Base-by-base conservation (phyloP, 2,797 vertebrate species). In the Macrochelys suwanniensis region DNA sequence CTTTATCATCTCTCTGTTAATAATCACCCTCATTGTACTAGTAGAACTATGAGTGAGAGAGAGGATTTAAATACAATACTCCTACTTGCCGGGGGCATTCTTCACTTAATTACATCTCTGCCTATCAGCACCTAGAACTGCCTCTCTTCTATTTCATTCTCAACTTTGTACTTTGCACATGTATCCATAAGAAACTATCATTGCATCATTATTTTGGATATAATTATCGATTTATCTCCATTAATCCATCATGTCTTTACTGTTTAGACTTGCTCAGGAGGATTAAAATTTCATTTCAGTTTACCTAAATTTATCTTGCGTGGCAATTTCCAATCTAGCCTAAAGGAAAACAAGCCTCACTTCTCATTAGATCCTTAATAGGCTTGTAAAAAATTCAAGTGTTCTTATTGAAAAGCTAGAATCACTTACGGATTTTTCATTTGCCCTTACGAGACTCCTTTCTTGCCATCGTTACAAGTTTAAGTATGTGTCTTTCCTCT, bases 71-170 rank as follows among this genome's bases (percentile, higher is more conserved):
- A 59, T 7, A 3, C 56, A 21, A 2, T 1, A 82, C 74, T 3
- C 12, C 4, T 45, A 6, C 68, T 12, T 26, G 50, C 0, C 33
- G 53, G 28, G 0, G 50, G 49, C 80, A 45, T 13, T 1, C 28
- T 17, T 77, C 26, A 5, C 76, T 68, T 37, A 68, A 17, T 0
- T 28, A 47, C 4, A 11, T 0, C 1, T 2, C 42, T 11, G 1
- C 19, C 56, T 33, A 37, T 1, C 56, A 49, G 25, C 56, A 11
- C 0, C 5, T 42, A 37, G 23, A 42, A 25, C 15, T 80, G 51
- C 37, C 37, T 56, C 33, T 42, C 79, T 54, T 81, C 16, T 51
- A 9, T 33, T 42, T 53, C 49, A 56, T 80, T 80, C n/a, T 56
- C 37, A 56, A 42, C 37, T 57, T 59, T n/a, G 31, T 47, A 47